Base-by-base conservation (phyloP, 2,888 invertebrate genomes). In the Agapetus fuscipes region DNA sequence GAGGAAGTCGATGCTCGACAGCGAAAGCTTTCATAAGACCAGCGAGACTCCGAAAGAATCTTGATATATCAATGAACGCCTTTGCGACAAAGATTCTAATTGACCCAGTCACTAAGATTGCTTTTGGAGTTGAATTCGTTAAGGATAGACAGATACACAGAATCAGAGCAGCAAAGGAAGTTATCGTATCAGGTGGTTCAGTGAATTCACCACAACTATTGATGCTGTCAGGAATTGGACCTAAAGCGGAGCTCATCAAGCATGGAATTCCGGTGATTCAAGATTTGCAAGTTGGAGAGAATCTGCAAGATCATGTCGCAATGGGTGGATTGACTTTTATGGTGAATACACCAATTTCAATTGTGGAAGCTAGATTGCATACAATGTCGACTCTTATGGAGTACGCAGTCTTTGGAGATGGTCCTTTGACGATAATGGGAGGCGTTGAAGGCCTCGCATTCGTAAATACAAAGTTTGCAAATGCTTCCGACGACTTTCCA, bases 121-220 rank as follows among this genome's bases (percentile, higher is more conserved):
- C 89, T 1, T 84, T 81, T 56, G 90, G 90, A 0, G 80, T 91
- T 0, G 85, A 88, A 55, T 86, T 89, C 52, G 62, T 83, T 2
- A 72, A 84, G 30, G 79, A 84, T 35, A 80, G 80, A 33, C 78
- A 80, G 61, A 56, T 83, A 0, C 77, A 81, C 52, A 72, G 83
- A 33, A 77, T 89, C 2, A 65, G 81, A 41, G 88, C 90, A 0
- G 74, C 73, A 20, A 89, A 84, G 56, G 93, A 93, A 59, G 84
- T 97, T 0, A 84, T 97, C 33, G 56, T 97, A 2, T 87, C 89
- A 1, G 91, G 83, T 0, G 97, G 97, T 1, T 77, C 95, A 0
- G 75, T 98, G 0, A 95, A 94, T 56, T 86, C 94, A 0, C 91
- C 97, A 0, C 96, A 98, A 56, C 55, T 97, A 2, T 61, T 97